Base-by-base conservation (phyloP, 2,113 vertebrate species). In the western clawed frog (Xenopus tropicalis) region DNA sequence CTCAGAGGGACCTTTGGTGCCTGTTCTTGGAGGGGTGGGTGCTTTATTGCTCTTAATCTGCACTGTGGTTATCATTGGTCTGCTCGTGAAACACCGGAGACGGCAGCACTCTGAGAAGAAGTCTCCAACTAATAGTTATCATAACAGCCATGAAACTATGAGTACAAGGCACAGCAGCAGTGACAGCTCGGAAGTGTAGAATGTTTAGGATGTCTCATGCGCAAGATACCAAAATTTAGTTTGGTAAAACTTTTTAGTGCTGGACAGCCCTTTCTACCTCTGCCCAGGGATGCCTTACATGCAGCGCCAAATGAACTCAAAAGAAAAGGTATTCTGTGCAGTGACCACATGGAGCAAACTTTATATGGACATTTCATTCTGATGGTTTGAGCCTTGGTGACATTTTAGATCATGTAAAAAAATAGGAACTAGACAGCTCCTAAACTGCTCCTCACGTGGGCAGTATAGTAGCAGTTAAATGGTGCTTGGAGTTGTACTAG, bases 171-270 rank as follows among this genome's bases (percentile, higher is more conserved):
- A 81, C 2, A 44, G 78, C 72, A 78, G 72, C 29, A 66, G 79
- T 16, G 87, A 90, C 83, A 90, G 85, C 79, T 92, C 89, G 0
- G 87, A 94, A 79, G 90, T 89, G 71, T 90, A 88, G 46, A 14
- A 3, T 13, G 3, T 29, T n/a, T 16, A 24, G 14, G 0, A 22
- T 11, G 11, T 20, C n/a, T 65, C 42, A 14, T 19, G 16, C 20
- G 11, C 42, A 7, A 20, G 4, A 65, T 37, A 20, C 42, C 62
- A 65, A 19, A 7, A 48, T 48, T 2, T 48, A 13, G 3, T 48
- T 13, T 13, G 16, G 16, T 17, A 1, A 48, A 48, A 48, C 46
- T 2, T 48, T 37, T 37, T 11, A 17, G 16, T 48, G 13, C 46
- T 48, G 12, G 12, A 48, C 46, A 48, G 46, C 46, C 12, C 21